phyloP scores from a whole-genome alignment of 2,797 vertebrate species.

The Meda fulgida region DNA sequence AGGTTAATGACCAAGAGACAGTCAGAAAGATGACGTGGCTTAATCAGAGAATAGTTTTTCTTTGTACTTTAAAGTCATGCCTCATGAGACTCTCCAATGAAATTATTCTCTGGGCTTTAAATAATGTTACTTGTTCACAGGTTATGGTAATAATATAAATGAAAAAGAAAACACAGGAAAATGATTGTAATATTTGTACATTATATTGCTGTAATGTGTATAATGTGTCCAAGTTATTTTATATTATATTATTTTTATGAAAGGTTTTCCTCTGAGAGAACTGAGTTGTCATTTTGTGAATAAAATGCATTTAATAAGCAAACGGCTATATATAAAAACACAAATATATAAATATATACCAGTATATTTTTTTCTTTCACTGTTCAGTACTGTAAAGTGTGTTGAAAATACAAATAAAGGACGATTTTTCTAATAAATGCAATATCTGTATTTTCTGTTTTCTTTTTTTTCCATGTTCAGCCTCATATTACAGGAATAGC shows the following conservation, averaged over 20 bases:
- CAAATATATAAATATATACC: conserved; percentile 81
- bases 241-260: conserved; percentile 90
- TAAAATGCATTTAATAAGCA: conserved; percentile 87
- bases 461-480: not conserved
- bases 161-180: conserved; percentile 78
- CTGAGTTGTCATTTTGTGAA: conserved; percentile 87
- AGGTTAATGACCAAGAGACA: conserved; percentile 63
- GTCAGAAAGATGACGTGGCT: conserved; percentile 44
- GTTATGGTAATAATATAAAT: conserved; percentile 73
- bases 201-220: conserved; percentile 85
- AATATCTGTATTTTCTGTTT: not conserved
- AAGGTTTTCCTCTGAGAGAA: conserved; percentile 82
- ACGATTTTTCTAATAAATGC: conserved; percentile 81
- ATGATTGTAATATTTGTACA: conserved; percentile 90
- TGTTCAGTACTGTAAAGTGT: conserved; percentile 88
- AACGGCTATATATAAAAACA: conserved; percentile 85
- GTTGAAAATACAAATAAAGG: conserved; percentile 87
- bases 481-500: not conserved
- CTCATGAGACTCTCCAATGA: conserved; percentile 73
- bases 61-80: conserved; percentile 63
- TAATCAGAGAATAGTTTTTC: conserved; percentile 42
- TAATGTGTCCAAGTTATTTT: conserved; percentile 87
- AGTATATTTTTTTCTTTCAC: conserved; percentile 88
- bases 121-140: conserved; percentile 79
- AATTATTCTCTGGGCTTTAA: conserved; percentile 81